phyloP scores from a whole-genome alignment of 2,113 vertebrate genomes.

The Larimichthys crocea region DNA sequence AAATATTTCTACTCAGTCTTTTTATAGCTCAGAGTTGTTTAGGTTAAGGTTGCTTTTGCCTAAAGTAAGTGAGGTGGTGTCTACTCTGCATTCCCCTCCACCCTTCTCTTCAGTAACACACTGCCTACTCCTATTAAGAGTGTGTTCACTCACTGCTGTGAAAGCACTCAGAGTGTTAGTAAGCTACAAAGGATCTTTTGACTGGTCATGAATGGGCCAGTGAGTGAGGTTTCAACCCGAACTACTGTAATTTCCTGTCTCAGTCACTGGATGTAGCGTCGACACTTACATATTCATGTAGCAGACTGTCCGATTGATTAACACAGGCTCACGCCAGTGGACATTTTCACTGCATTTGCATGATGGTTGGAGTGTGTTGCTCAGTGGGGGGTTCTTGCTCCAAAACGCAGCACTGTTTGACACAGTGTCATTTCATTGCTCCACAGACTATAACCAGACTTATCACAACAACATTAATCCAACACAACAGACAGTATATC shows the following conservation, averaged over 20 bases:
- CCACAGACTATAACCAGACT: conserved; percentile 48
- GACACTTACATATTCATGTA: conserved; percentile 16
- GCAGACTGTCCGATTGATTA: conserved; percentile 22
- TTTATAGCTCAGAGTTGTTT: conserved; percentile 16
- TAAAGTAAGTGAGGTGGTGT: conserved; percentile 41
- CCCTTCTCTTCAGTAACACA: conserved; percentile 29
- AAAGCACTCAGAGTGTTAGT: conserved; percentile 19
- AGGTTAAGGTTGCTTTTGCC: conserved; percentile 30
- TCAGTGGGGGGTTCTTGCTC: conserved; percentile 19
- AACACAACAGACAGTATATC: conserved; percentile 44
- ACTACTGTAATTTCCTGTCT: conserved; percentile 52
- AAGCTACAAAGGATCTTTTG: conserved; percentile 76
- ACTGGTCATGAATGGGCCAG: conserved; percentile 60
- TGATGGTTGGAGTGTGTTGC: conserved; percentile 42
- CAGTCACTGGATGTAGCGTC: not conserved
- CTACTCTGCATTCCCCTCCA: not conserved
- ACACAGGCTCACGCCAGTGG: conserved; percentile 18
- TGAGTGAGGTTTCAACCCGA: conserved; percentile 27
- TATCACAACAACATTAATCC: conserved; percentile 53
- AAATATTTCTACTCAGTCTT: not conserved
- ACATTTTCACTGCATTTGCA: conserved; percentile 33
- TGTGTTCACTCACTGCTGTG: conserved; percentile 20
- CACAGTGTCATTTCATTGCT: conserved; percentile 54
- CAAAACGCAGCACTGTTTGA: conserved; percentile 37
- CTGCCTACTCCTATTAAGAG: not conserved